Percentiles rank a stretch among this genome's conserved stretches.
These are phyloP conservation scores for Ditula angustiorana DNA, from an alignment of 2,888 invertebrate species.

Conservation along the genomic window DNA sequence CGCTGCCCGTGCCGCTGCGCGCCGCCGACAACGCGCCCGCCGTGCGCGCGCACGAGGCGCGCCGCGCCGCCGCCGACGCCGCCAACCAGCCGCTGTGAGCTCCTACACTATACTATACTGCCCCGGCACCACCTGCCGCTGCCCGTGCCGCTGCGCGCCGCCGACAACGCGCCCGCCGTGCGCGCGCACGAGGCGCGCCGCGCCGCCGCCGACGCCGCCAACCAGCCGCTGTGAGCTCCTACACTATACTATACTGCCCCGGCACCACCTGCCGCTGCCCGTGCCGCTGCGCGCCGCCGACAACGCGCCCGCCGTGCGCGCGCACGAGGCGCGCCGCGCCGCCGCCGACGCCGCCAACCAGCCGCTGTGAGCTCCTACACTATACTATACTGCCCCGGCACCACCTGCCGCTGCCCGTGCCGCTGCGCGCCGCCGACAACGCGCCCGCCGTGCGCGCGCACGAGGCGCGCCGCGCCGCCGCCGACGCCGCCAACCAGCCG, in stretches of 20 bases:
- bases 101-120: no score
- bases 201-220: slow-evolving; percentile 87
- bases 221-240: slow-evolving; percentile 86
- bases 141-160: slow-evolving; percentile 93
- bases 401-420: slow-evolving; percentile 94
- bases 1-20: slow-evolving; percentile 94
- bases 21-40: slow-evolving; percentile 91
- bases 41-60: slow-evolving; percentile 89
- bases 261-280: slow-evolving; percentile 94
- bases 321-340: slow-evolving; percentile 88
- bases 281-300: slow-evolving; percentile 93
- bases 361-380: slow-evolving; percentile 84
- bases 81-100: slow-evolving; percentile 86
- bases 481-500: slow-evolving; percentile 86
- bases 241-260: no score
- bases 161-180: slow-evolving; percentile 91
- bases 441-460: slow-evolving; percentile 90
- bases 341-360: slow-evolving; percentile 88
- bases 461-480: slow-evolving; percentile 87
- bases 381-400: no score
- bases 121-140: slow-evolving; percentile 95
- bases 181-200: slow-evolving; percentile 89
- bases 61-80: slow-evolving; percentile 87
- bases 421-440: slow-evolving; percentile 92
- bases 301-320: slow-evolving; percentile 90